Evolutionary conservation across 2,797 vertebrate species (phyloP).

Genomic region (Chelidonichthys spinosus): DNA sequence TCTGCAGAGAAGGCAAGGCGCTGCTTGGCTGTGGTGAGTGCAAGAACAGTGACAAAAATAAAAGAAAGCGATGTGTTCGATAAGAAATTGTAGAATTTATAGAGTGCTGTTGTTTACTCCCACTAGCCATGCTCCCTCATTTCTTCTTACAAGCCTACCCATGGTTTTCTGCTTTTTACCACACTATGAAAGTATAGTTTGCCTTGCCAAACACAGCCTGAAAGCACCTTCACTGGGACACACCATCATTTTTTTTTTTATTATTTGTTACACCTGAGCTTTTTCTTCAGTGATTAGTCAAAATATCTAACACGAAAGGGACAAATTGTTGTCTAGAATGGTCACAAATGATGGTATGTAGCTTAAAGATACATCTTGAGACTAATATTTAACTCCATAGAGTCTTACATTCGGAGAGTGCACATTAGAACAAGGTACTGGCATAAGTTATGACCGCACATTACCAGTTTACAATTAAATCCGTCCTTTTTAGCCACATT

Average conservation of each 20-base stretch:
- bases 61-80: background rate
- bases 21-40: background rate
- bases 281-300: background rate
- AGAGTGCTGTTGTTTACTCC: background rate
- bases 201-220: background rate
- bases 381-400: background rate
- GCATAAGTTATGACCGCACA: slow-evolving; percentile 9
- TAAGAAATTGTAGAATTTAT: background rate
- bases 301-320: background rate
- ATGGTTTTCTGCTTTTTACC: background rate
- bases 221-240: background rate
- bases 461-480: slow-evolving; percentile 2
- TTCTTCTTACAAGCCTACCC: background rate
- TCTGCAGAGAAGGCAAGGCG: background rate
- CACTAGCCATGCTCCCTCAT: background rate
- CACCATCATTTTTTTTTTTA: background rate
- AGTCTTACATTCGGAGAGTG: background rate
- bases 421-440: background rate
- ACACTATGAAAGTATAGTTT: background rate
- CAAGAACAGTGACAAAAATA: background rate
- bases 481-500: background rate
- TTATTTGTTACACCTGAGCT: background rate
- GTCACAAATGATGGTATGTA: background rate
- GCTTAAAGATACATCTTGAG: background rate
- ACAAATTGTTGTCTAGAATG: background rate